Conservation (phyloP, 2,113 vertebrate genomes). For the Menidia beryllina region DNA sequence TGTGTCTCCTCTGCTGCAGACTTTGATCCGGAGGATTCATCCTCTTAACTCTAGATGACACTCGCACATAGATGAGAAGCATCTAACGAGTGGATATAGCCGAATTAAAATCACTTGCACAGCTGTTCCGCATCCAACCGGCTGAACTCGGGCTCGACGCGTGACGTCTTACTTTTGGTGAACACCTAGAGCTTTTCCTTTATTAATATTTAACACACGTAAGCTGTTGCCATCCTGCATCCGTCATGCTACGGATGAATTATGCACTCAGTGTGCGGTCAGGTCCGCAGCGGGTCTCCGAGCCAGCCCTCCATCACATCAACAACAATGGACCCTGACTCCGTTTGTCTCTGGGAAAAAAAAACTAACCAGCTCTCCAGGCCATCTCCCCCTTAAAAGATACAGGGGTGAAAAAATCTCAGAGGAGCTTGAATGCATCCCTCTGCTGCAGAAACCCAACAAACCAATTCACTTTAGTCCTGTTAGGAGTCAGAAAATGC, state of each 20-base stretch:
- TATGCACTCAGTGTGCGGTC: slow-evolving; percentile 36
- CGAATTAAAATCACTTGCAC: slow-evolving; percentile 45
- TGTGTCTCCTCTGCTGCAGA: slow-evolving; percentile 35
- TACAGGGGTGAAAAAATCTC: background rate
- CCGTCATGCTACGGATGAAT: slow-evolving; percentile 60
- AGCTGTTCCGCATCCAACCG: slow-evolving; percentile 3
- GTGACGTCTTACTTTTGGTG: slow-evolving; percentile 30
- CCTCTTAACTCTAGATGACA: slow-evolving; percentile 16
- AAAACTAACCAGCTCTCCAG: slow-evolving; percentile 15
- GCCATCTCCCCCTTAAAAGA: slow-evolving; percentile 10
- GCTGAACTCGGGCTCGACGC: slow-evolving; percentile 23
- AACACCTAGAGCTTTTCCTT: slow-evolving; percentile 35
- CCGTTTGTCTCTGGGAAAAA: too few relatives aligned
- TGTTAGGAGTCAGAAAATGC: background rate
- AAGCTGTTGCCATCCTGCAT: slow-evolving; percentile 39
- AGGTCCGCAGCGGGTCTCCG: slow-evolving; percentile 28
- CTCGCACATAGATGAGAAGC: slow-evolving; percentile 27
- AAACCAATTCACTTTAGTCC: background rate
- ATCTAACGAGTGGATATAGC: background rate
- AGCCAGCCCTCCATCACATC: slow-evolving; percentile 26
- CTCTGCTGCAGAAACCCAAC: background rate
- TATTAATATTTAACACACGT: slow-evolving; percentile 59
- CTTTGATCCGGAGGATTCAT: slow-evolving; percentile 31
- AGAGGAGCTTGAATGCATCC: background rate
- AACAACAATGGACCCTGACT: slow-evolving; percentile 40